Conservation (phyloP, 2,113 vertebrate species). For the Callorhinus ursinus region DNA sequence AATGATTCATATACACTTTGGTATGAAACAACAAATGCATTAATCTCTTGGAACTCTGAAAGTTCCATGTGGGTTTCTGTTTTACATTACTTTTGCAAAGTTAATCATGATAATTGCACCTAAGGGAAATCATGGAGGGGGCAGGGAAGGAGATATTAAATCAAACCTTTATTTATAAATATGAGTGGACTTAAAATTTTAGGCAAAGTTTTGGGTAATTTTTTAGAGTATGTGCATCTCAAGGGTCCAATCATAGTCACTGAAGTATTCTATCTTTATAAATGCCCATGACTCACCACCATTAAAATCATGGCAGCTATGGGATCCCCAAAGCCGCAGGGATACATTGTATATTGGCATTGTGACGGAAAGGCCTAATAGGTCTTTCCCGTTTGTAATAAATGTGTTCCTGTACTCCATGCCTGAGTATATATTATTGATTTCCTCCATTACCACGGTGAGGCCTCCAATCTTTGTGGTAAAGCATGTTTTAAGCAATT, state of each 20-base stretch:
- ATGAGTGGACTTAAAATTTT: neutral
- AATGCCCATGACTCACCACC: neutral
- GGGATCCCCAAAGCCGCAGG: neutral
- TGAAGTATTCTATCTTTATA: neutral
- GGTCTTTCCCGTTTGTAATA: neutral
- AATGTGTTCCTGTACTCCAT: neutral
- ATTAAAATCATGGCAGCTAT: neutral
- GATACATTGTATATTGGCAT: neutral
- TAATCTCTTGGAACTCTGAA: neutral
- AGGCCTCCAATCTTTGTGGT: neutral
- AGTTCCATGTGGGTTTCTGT: neutral
- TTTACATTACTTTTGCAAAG: constrained; percentile 38
- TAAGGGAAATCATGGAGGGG: neutral
- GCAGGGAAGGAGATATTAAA: neutral
- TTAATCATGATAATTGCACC: neutral
- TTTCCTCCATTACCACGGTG: neutral
- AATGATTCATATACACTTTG: neutral
- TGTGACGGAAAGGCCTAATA: neutral
- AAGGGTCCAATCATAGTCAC: neutral
- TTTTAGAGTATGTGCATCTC: neutral
- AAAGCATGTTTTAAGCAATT: neutral
- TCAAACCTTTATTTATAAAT: neutral
- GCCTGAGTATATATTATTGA: neutral
- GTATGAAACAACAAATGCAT: neutral
- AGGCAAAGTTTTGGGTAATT: neutral